These are phyloP conservation scores for Crotalus tigris DNA, from an alignment of 2,113 vertebrate species.

Conservation along the genomic window DNA sequence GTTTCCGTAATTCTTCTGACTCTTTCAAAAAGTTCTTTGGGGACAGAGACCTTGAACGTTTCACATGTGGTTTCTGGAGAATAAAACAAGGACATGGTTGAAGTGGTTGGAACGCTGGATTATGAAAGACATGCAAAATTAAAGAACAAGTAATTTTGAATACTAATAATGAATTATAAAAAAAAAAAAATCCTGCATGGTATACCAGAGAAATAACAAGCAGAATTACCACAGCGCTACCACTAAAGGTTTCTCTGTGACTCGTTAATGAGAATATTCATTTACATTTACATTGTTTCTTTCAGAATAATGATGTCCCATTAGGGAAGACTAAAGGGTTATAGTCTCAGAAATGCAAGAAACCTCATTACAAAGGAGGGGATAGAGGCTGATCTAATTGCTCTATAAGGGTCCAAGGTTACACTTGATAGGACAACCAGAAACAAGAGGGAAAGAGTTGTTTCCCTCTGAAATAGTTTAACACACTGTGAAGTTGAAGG, in stretches of 20 bases:
- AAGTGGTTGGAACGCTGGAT: slow-evolving; percentile 79
- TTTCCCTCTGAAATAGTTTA: slow-evolving; percentile 92
- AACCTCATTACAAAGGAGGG: slow-evolving; percentile 99
- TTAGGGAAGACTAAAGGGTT: slow-evolving; percentile 99
- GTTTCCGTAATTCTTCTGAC: slow-evolving; percentile 66
- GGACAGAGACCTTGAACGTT: slow-evolving; percentile 92
- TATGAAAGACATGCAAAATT: slow-evolving; percentile 89
- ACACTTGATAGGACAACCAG: slow-evolving; percentile 99
- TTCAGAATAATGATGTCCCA: slow-evolving; percentile 99
- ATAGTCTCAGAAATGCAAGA: slow-evolving; percentile 98
- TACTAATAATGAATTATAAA: slow-evolving; percentile 94
- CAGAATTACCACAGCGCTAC: slow-evolving; percentile 84
- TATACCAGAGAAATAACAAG: slow-evolving; percentile 92
- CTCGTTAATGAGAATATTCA: slow-evolving; percentile 99
- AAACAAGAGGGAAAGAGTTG: slow-evolving; percentile 89
- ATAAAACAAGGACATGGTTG: slow-evolving; percentile 83
- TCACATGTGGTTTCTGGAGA: slow-evolving; percentile 87
- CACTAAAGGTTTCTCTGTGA: slow-evolving; percentile 93
- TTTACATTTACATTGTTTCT: slow-evolving; percentile 99
- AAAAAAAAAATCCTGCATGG: slow-evolving; percentile 83
- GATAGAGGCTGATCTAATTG: slow-evolving; percentile 98
- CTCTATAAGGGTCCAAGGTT: slow-evolving; percentile 99
- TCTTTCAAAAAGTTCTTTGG: slow-evolving; percentile 76
- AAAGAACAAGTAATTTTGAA: slow-evolving; percentile 90
- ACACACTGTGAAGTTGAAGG: slow-evolving; percentile 89